Evolutionary conservation across 2,113 vertebrate species (phyloP).

Genomic region (Henicopernis longicauda): DNA sequence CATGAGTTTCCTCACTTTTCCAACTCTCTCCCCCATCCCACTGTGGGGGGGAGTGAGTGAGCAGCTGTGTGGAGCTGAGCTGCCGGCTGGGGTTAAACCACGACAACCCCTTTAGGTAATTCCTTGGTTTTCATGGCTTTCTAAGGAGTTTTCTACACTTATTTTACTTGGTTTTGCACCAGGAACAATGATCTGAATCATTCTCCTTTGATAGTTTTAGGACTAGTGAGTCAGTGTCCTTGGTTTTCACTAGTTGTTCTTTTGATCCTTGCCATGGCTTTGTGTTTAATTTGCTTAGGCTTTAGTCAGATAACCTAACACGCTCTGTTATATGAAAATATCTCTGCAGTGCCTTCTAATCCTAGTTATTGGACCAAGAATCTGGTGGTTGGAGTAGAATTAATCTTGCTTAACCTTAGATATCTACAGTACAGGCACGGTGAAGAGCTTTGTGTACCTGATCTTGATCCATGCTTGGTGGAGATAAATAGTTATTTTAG

Average conservation of each 20-base stretch:
- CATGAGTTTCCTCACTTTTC: no score
- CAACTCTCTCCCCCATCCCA: no score
- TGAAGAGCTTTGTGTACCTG: background rate
- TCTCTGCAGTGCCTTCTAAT: background rate
- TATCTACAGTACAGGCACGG: background rate
- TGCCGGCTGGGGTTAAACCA: no score
- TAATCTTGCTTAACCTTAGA: background rate
- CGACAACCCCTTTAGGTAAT: background rate
- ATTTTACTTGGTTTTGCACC: background rate
- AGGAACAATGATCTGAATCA: rapidly evolving
- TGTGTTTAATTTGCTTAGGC: background rate
- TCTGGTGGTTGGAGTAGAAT: background rate
- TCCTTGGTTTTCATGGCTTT: background rate
- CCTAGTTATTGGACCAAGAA: background rate
- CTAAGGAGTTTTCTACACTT: background rate
- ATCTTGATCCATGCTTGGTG: rapidly evolving
- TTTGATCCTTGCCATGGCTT: background rate
- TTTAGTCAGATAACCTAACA: background rate
- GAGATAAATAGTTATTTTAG: background rate
- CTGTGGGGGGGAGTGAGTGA: no score
- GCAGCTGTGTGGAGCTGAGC: no score
- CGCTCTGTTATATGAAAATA: background rate
- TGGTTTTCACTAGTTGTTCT: background rate
- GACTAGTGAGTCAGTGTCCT: background rate
- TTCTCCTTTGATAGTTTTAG: background rate